phyloP scores from a whole-genome alignment of 2,797 vertebrate genomes.

The Microcaecilia unicolor region DNA sequence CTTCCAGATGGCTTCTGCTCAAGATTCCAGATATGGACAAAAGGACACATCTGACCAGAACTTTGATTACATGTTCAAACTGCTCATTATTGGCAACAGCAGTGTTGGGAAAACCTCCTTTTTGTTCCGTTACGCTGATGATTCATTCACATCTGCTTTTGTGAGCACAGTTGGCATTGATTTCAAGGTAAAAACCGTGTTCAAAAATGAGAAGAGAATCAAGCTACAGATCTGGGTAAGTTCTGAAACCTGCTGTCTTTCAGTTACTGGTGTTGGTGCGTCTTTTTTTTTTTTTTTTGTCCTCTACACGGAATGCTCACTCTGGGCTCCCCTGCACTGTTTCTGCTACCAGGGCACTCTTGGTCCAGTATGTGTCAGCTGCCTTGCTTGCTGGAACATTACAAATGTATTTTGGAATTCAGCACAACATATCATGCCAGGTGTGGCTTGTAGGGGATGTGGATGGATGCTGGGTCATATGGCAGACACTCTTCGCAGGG shows the following conservation, averaged over 20 bases:
- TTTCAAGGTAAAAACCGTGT: constrained; percentile 97
- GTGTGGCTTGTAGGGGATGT: too few relatives aligned
- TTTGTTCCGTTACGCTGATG: constrained; percentile 91
- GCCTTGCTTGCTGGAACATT: too few relatives aligned
- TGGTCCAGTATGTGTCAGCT: too few relatives aligned
- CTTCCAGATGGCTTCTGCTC: constrained; percentile 84
- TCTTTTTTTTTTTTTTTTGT: too few relatives aligned
- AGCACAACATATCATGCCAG: too few relatives aligned
- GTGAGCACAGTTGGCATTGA: constrained; percentile 97
- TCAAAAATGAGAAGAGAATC: constrained; percentile 96
- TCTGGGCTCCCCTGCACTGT: too few relatives aligned
- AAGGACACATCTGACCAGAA: constrained; percentile 94
- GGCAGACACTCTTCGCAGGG: too few relatives aligned
- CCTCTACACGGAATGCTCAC: too few relatives aligned
- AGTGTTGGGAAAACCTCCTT: constrained; percentile 95
- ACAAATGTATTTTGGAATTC: too few relatives aligned
- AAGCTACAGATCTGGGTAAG: constrained; percentile 97
- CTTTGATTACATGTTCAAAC: constrained; percentile 97
- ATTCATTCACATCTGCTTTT: constrained; percentile 93
- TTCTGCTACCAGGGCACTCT: too few relatives aligned
- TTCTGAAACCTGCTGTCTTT: neutral
- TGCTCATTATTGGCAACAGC: constrained; percentile 96
- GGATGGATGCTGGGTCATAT: too few relatives aligned
- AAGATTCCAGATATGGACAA: constrained; percentile 77
- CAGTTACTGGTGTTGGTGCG: too few relatives aligned